Evolutionary conservation across 2,113 vertebrate species (phyloP).

Genomic region (Otolemur garnettii): DNA sequence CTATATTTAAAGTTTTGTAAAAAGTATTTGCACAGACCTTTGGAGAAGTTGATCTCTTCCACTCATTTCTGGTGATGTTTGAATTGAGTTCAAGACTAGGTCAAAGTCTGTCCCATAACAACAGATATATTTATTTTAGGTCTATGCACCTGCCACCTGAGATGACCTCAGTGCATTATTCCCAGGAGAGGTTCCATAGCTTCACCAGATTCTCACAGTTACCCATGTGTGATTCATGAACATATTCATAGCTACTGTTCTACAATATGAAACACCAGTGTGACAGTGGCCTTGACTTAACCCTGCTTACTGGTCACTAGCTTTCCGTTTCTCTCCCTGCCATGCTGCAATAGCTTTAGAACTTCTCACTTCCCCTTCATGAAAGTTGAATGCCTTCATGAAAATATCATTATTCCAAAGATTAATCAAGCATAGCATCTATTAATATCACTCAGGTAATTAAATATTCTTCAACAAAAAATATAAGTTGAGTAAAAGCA

Average conservation of each 20-base stretch:
- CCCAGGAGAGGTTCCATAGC: not conserved
- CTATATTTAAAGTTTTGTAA: not conserved
- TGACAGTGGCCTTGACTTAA: not conserved
- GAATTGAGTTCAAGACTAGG: not conserved
- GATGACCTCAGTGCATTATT: not conserved
- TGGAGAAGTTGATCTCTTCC: not conserved
- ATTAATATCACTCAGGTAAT: too few species aligned
- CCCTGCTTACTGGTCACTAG: not conserved
- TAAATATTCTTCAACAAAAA: slow-evolving; percentile 57
- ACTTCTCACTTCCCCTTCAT: not conserved
- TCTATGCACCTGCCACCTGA: not conserved
- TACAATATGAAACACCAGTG: not conserved
- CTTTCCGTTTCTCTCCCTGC: not conserved
- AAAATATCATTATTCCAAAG: slow-evolving; percentile 14
- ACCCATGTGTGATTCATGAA: not conserved
- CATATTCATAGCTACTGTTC: not conserved
- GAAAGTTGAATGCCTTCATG: not conserved
- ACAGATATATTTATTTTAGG: not conserved
- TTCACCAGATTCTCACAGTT: not conserved
- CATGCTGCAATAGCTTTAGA: not conserved
- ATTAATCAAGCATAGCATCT: not conserved
- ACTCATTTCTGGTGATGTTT: slow-evolving; percentile 36
- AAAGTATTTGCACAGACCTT: slow-evolving; percentile 48
- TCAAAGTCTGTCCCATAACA: not conserved
- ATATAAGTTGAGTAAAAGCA: not conserved